phyloP scores from a whole-genome alignment of 92 coral and sea anemone genomes.

The Palythoa caribaeorum region DNA sequence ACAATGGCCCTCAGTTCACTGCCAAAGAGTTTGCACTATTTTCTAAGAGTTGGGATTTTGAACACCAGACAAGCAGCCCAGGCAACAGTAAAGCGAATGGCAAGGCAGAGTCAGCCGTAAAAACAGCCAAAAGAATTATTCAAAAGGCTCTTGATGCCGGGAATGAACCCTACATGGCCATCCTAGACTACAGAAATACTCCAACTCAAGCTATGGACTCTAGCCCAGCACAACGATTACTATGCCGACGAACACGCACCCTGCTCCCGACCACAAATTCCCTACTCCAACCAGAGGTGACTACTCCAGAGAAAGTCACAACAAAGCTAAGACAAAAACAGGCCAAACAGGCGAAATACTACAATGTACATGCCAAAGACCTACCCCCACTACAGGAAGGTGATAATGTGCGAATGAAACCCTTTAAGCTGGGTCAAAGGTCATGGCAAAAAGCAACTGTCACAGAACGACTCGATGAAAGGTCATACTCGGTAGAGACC shows the following conservation, averaged over 20 bases:
- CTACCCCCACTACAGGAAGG: background rate
- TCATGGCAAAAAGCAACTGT: slow-evolving; percentile 23
- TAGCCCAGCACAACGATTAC: slow-evolving; percentile 26
- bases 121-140: background rate
- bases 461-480: background rate
- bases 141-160: slow-evolving; percentile 38
- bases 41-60: slow-evolving; percentile 47
- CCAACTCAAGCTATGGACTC: slow-evolving; percentile 27
- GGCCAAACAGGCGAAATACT: slow-evolving; percentile 4
- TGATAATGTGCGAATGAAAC: slow-evolving; percentile 19
- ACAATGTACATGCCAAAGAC: slow-evolving; percentile 15
- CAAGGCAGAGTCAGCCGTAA: slow-evolving; percentile 34
- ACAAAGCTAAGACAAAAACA: background rate
- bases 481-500: background rate
- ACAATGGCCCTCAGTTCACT: slow-evolving; percentile 33
- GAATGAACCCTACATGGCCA: slow-evolving; percentile 19
- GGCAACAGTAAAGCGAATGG: slow-evolving; percentile 42
- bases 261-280: slow-evolving; percentile 6
- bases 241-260: slow-evolving; percentile 3
- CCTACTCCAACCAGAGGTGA: background rate
- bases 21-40: slow-evolving; percentile 33
- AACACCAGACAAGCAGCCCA: slow-evolving; percentile 40
- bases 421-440: slow-evolving; percentile 14
- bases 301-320: background rate
- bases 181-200: slow-evolving; percentile 16